Conservation (phyloP, 2,888 invertebrate species). For the Andrena chrysosceles region DNA sequence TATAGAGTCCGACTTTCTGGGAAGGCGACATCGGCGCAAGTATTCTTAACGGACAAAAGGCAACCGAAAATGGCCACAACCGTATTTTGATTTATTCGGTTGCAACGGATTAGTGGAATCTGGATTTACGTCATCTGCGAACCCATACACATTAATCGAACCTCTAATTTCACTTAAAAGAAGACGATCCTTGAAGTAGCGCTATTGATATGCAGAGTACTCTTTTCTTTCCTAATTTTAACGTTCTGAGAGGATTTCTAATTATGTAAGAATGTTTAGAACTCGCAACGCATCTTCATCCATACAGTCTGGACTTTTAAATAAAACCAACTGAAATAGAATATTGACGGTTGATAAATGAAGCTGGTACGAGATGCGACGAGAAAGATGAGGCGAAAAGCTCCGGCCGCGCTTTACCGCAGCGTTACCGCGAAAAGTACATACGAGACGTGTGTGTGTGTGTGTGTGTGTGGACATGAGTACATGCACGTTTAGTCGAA, state of each 20-base stretch:
- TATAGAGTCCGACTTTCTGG: conserved; percentile 6
- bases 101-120: background rate
- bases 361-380: conserved; percentile 16
- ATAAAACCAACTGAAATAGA: background rate
- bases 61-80: background rate
- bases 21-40: background rate
- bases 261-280: too few relatives aligned
- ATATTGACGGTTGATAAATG: conserved; percentile 11
- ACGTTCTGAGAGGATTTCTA: too few relatives aligned
- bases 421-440: conserved; percentile 1
- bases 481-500: conserved; percentile 19
- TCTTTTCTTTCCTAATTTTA: too few relatives aligned
- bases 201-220: too few relatives aligned
- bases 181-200: too few relatives aligned
- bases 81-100: background rate
- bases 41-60: background rate
- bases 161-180: too few relatives aligned
- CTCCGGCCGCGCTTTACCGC: conserved; percentile 22
- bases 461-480: background rate
- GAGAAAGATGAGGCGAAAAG: conserved; percentile 39
- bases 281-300: background rate
- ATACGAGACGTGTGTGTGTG: conserved; percentile 19
- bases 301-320: background rate
- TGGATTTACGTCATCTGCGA: too few relatives aligned
- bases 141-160: too few relatives aligned